Evolutionary conservation across 2,888 invertebrate species (phyloP), one percentile per base, ranked within the genome.

Genomic region (Tetramorium bicarinatum): DNA sequence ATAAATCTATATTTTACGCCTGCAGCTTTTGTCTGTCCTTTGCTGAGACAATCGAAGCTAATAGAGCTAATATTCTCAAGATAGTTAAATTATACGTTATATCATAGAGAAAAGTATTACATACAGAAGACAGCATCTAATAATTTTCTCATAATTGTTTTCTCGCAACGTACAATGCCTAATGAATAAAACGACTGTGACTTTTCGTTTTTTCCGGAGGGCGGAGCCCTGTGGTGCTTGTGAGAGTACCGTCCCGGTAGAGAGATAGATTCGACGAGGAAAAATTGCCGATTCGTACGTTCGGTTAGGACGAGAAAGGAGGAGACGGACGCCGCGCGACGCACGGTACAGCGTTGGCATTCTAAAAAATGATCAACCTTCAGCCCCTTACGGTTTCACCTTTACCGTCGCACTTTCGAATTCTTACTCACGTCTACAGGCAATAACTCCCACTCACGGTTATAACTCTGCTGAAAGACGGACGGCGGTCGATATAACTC

Each of bases 361-460:
- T 67, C 21, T 79, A 44, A 79, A 59, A 79, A 79, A 79, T 67
- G 56, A 67, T 69, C 67, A 59, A 21, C 44, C 67, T 59, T 77
- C 21, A 77, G 56, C 66, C 15, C 13, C 44, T 47, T 44, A 47
- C 9, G n/a, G 75, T 47, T 44, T 76, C 34, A 61, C 44, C n/a
- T 59, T 34, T n/a, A 18, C 9, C 44, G 44, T 47, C n/a, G 18
- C 47, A 34, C 44, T 67, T 79, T 79, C 67, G 21, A 79, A 67
- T 79, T 56, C 79, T 69, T 21, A 56, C 79, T 67, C 79, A 69
- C 67, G 79, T 67, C 61, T 47, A 38, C 56, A 34, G 56, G 79
- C 79, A 79, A 79, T 79, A 79, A 79, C 56, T 79, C 76, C 67
- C 67, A 79, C 44, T 79, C 67, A 47, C 79, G 11, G 44, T 67